Evolutionary conservation across 1,140 invertebrate genomes (phyloP).

Genomic region (Stegodyphus dumicola): DNA sequence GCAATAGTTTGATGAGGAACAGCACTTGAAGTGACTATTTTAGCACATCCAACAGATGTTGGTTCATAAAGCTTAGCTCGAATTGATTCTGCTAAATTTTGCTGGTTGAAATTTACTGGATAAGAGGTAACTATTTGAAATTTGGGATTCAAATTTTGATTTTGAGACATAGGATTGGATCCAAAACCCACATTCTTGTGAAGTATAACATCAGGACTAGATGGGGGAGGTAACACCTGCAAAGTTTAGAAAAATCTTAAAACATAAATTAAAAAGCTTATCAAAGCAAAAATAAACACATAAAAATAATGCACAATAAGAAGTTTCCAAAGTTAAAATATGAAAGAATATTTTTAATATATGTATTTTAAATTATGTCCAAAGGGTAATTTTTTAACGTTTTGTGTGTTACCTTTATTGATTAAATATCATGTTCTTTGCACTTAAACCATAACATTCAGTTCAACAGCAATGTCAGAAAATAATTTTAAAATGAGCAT

Average conservation of each 20-base stretch:
- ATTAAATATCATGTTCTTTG: too few species aligned
- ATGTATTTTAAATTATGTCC: too few species aligned
- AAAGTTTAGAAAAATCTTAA: neutral
- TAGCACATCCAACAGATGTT: conserved; percentile 10
- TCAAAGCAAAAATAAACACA: too few species aligned
- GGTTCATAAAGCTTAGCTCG: neutral
- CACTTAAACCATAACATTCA: too few species aligned
- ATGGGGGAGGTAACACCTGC: neutral
- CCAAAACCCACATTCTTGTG: neutral
- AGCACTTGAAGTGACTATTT: conserved; percentile 37
- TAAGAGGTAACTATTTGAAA: neutral
- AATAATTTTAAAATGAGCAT: too few species aligned
- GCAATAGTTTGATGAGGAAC: conserved; percentile 42
- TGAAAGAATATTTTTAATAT: too few species aligned
- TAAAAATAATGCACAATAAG: too few species aligned
- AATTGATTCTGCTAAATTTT: neutral
- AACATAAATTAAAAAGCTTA: too few species aligned
- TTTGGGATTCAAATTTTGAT: neutral
- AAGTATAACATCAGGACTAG: neutral
- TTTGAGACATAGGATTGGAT: neutral
- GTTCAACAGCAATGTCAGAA: too few species aligned
- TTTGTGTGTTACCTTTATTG: too few species aligned
- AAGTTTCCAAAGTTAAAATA: too few species aligned
- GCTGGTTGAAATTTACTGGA: neutral
- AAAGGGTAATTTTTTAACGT: too few species aligned